Base-by-base conservation (phyloP, 30 jellyfish, hydroid and myxozoan genomes). In the Aurelia coerulea region DNA sequence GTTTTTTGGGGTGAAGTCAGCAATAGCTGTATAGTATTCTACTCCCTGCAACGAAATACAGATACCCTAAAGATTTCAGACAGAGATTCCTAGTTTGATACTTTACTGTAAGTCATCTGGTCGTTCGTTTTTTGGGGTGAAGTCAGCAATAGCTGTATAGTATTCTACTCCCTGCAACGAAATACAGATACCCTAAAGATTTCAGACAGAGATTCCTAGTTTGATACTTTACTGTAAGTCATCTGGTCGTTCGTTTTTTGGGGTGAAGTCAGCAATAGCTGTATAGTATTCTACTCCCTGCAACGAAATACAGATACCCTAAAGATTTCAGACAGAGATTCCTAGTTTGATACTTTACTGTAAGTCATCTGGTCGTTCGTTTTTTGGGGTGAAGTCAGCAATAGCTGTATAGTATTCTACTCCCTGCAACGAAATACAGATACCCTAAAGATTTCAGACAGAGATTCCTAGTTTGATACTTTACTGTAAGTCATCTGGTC, bases 191-290 rank as follows among this genome's bases (percentile, higher is more conserved):
- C 49, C 3, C 5, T 37, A 37, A 37, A 5, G 49, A 37, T 37
- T 37, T 37, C 49, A 37, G 49, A 37, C 49, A 37, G 49, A n/a
- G n/a, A n/a, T n/a, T n/a, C n/a, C n/a, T n/a, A n/a, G n/a, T n/a
- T n/a, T n/a, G n/a, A n/a, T n/a, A n/a, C n/a, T n/a, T n/a, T n/a
- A n/a, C n/a, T 62, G 32, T 34, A 94, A 66, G 62, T 89, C 93
- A 17, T 81, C 97, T 3, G 93, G 71, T 10, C 79, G 65, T 15
- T 74, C 88, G 15, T 51, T 78, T 23, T 31, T 67, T 2, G 99
- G 99, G 31, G 31, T 74, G 89, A 81, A 94, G 65, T 94, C 97
- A 42, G 90, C 88, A 73, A 94, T 56, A 19, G 97, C 99, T 1
- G 85, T 6, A 64, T 80, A 94, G 68, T 62, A 83, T 62, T 92